Percentiles rank a stretch among this genome's conserved stretches.
phyloP scores from a whole-genome alignment of 2,113 vertebrate species.

The Meleagris gallopavo region DNA sequence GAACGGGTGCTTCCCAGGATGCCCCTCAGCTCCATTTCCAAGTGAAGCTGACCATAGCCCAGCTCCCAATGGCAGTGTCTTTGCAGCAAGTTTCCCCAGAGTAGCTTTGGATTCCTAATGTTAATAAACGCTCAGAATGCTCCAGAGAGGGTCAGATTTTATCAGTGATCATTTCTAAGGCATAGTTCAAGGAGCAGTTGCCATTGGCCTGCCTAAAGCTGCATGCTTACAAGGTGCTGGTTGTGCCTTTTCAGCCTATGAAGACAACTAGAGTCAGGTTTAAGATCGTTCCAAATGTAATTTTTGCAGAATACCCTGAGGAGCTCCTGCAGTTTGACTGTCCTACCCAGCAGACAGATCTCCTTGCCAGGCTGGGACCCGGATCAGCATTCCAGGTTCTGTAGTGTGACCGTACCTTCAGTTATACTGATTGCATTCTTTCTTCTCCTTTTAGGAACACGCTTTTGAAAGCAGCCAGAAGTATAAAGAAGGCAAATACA shows the following conservation, averaged over 20 bases:
- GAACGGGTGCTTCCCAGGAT: not conserved
- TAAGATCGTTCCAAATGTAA: not conserved
- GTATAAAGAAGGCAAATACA: conserved; percentile 99
- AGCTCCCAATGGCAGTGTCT: fast-evolving
- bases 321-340: not conserved
- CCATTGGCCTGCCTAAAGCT: not conserved
- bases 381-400: not conserved
- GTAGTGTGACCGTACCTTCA: fast-evolving
- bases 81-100: not conserved
- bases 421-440: not conserved
- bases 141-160: not conserved
- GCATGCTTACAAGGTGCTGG: fast-evolving
- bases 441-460: conserved; percentile 85
- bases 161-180: not conserved
- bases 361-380: not conserved
- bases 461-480: conserved; percentile 99
- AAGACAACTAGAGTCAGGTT: not conserved
- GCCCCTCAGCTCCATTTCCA: not conserved
- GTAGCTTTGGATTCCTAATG: not conserved
- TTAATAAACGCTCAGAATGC: not conserved
- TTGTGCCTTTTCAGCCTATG: not conserved
- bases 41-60: fast-evolving
- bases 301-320: not conserved
- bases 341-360: not conserved
- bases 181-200: not conserved